Percentiles rank a stretch among this genome's conserved stretches.
Conservation (phyloP, 2,113 vertebrate genomes). For the Anseranas semipalmata region DNA sequence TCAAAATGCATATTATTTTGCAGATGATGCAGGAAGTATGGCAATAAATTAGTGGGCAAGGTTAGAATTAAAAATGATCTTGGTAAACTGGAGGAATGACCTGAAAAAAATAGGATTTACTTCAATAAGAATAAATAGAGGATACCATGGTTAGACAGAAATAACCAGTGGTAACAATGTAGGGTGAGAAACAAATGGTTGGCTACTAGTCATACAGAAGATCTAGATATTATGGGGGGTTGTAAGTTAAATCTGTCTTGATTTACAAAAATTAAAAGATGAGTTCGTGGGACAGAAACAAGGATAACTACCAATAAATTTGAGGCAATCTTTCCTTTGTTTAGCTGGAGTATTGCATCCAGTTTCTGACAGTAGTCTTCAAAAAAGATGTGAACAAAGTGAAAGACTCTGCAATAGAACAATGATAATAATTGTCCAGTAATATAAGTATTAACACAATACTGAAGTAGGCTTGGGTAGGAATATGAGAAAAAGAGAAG, state of each 20-base stretch:
- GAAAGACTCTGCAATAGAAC: background rate
- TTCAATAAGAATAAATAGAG: background rate
- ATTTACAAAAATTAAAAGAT: background rate
- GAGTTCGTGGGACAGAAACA: background rate
- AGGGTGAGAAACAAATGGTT: background rate
- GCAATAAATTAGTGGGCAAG: background rate
- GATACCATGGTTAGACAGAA: background rate
- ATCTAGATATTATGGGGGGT: fast-evolving
- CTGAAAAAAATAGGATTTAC: background rate
- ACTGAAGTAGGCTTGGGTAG: background rate
- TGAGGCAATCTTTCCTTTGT: background rate
- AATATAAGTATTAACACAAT: background rate
- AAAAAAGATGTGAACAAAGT: background rate
- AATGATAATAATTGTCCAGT: background rate
- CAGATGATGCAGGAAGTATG: background rate
- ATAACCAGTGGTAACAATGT: background rate
- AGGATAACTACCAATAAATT: background rate
- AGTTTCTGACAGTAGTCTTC: background rate
- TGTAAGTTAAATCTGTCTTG: background rate
- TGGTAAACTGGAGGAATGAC: background rate
- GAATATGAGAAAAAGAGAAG: background rate
- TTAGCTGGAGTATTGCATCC: background rate
- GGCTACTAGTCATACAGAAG: background rate
- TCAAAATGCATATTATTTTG: background rate
- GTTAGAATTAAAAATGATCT: background rate